Conservation (phyloP, 2,888 invertebrate species). For the Falcaria lacertinaria region DNA sequence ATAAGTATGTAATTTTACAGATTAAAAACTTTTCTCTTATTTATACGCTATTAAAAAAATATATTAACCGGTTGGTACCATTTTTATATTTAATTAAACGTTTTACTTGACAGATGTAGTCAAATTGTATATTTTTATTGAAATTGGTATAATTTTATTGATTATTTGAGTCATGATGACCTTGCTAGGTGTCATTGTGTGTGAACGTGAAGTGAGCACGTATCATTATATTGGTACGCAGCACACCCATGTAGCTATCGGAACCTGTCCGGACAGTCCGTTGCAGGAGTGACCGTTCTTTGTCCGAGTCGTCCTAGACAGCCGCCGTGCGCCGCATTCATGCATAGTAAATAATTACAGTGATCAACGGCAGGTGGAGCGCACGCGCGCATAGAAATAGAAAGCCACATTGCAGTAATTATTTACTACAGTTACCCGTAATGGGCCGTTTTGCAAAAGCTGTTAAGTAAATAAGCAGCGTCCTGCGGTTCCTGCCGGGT, state of each 20-base stretch:
- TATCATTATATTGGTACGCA: constrained; percentile 56
- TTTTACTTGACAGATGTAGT: too few species aligned
- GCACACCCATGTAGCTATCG: constrained; percentile 64
- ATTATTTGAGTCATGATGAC: constrained; percentile 35
- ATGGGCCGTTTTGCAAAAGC: constrained; percentile 78
- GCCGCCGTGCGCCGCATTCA: constrained; percentile 67
- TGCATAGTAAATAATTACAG: constrained; percentile 79
- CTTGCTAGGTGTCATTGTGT: constrained; percentile 46
- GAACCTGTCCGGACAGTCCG: constrained; percentile 62
- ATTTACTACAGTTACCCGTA: constrained; percentile 79
- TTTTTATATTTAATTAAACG: too few species aligned
- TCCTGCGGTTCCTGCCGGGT: constrained; percentile 67
- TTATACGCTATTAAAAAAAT: too few species aligned
- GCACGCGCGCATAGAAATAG: constrained; percentile 77
- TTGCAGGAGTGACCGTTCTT: constrained; percentile 66
- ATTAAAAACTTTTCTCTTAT: too few species aligned
- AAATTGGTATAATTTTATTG: constrained; percentile 8
- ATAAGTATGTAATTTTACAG: too few species aligned
- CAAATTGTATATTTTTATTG: too few species aligned
- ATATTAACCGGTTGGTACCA: too few species aligned
- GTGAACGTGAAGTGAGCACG: constrained; percentile 55
- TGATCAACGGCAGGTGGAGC: constrained; percentile 75
- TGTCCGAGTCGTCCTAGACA: constrained; percentile 74
- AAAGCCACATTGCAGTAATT: constrained; percentile 80
- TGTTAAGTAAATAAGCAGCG: constrained; percentile 76